phyloP scores from a whole-genome alignment of 2,888 invertebrate species.

The Xanthorhoe spadicearia region DNA sequence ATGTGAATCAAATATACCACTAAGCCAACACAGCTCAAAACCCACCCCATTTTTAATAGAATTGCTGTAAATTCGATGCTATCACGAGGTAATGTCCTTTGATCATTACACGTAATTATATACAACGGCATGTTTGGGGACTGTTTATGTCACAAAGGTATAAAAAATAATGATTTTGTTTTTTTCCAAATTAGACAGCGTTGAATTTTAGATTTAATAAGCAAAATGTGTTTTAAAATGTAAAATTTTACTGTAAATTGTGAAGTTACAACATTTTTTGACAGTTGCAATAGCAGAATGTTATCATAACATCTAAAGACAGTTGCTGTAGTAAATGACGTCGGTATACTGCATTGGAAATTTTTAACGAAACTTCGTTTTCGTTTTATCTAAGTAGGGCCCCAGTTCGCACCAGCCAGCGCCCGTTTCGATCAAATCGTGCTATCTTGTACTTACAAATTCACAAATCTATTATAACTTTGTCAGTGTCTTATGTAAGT shows the following conservation, averaged over 20 bases:
- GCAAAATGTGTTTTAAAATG: not conserved
- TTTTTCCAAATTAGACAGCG: slow-evolving; percentile 32
- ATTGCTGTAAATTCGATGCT: slow-evolving; percentile 61
- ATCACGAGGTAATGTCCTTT: slow-evolving; percentile 65
- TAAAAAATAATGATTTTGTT: slow-evolving; percentile 51
- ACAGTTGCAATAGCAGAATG: too few relatives aligned
- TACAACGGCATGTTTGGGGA: slow-evolving; percentile 53
- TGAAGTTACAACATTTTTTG: not conserved
- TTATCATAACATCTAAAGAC: too few relatives aligned
- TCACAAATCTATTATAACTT: too few relatives aligned
- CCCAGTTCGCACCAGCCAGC: too few relatives aligned
- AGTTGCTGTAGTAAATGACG: too few relatives aligned
- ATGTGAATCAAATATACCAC: not conserved
- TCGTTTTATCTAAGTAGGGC: too few relatives aligned
- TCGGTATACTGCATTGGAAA: too few relatives aligned
- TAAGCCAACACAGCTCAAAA: not conserved
- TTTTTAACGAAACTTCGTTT: too few relatives aligned
- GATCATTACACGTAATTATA: slow-evolving; percentile 66
- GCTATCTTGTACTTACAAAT: too few relatives aligned
- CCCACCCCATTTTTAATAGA: slow-evolving; percentile 40
- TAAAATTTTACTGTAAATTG: not conserved
- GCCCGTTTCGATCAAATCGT: too few relatives aligned
- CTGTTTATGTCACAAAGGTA: slow-evolving; percentile 48
- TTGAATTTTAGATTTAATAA: slow-evolving; percentile 2
- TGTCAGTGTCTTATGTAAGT: too few relatives aligned